phyloP scores from a whole-genome alignment of 2,113 vertebrate genomes.

The Vulpes vulpes region DNA sequence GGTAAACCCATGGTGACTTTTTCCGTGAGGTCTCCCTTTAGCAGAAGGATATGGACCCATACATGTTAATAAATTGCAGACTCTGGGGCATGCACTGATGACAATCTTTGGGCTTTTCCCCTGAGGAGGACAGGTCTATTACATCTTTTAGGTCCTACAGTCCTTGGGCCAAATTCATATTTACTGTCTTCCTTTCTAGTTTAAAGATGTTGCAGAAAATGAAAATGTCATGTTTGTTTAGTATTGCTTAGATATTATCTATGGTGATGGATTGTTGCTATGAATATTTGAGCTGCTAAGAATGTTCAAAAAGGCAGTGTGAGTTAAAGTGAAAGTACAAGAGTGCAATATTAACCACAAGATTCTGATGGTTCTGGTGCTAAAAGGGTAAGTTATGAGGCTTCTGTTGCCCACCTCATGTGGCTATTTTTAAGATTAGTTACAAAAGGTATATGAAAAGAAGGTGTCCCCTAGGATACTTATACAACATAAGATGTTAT shows the following conservation, averaged over 20 bases:
- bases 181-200: background rate
- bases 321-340: slow-evolving; percentile 40
- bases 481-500: background rate
- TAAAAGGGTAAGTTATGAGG: background rate
- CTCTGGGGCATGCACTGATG: background rate
- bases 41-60: background rate
- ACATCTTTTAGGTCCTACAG: background rate
- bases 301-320: slow-evolving; percentile 46
- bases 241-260: slow-evolving; percentile 41
- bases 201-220: slow-evolving; percentile 58
- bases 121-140: background rate
- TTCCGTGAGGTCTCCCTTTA: background rate
- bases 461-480: background rate
- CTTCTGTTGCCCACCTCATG: background rate
- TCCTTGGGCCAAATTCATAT: background rate
- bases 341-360: background rate
- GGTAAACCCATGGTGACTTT: background rate
- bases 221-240: slow-evolving; percentile 51
- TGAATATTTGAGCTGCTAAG: slow-evolving; percentile 34
- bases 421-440: slow-evolving; percentile 57
- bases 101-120: background rate
- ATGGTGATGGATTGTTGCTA: slow-evolving; percentile 41
- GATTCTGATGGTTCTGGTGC: background rate
- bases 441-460: background rate
- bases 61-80: background rate